phyloP scores from a whole-genome alignment of 2,888 invertebrate species.

The Morpho helenor region DNA sequence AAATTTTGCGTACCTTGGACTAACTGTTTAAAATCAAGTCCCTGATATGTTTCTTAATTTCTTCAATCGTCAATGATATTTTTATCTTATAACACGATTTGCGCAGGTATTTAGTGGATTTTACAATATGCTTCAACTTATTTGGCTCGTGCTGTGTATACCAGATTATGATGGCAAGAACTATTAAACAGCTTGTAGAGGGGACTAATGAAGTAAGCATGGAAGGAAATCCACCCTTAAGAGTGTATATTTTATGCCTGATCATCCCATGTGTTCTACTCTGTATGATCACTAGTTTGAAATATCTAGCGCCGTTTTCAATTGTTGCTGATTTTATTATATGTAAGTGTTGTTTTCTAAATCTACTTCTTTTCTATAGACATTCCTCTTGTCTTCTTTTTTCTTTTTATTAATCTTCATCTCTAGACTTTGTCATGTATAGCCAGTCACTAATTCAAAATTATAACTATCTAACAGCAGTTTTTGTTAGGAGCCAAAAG shows the following conservation, averaged over 20 bases:
- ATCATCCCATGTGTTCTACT: conserved; percentile 41
- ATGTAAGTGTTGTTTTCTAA: conserved; percentile 29
- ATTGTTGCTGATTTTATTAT: conserved; percentile 44
- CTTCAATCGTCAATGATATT: too few species aligned
- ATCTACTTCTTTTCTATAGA: too few species aligned
- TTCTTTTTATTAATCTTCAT: too few species aligned
- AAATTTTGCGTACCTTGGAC: too few species aligned
- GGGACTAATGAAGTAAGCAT: conserved; percentile 23
- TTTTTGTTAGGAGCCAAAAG: too few species aligned
- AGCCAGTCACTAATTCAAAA: too few species aligned
- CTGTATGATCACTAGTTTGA: conserved; percentile 44
- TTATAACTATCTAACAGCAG: too few species aligned
- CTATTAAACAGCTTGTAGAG: conserved; percentile 42
- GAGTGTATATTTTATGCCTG: conserved; percentile 35
- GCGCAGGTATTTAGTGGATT: conserved; percentile 39
- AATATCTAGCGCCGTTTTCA: conserved; percentile 50
- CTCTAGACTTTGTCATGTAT: too few species aligned
- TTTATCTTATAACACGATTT: too few species aligned
- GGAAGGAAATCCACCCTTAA: conserved; percentile 27
- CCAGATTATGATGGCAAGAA: conserved; percentile 38
- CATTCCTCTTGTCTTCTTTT: too few species aligned
- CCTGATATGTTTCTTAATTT: too few species aligned
- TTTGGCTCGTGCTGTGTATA: conserved; percentile 46
- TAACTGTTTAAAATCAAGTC: too few species aligned
- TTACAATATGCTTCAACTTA: conserved; percentile 36